Percentiles rank a stretch among this genome's conserved stretches.
phyloP scores from a whole-genome alignment of 1,140 invertebrate genomes.

The Melitaea cinxia region DNA sequence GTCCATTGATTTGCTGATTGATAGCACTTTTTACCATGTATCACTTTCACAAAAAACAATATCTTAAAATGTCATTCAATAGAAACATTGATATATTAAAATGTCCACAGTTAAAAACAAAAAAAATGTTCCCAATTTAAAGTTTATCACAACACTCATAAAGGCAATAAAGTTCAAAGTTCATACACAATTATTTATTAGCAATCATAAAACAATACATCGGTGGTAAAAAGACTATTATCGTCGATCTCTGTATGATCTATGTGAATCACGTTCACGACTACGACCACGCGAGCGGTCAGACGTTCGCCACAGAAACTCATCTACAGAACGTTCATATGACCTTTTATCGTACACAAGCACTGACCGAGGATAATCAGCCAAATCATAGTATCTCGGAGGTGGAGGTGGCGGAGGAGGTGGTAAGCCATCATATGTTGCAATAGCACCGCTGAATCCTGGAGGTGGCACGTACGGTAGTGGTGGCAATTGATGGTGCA shows the following conservation, averaged over 20 bases:
- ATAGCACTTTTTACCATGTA: conserved; percentile 27
- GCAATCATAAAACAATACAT: conserved; percentile 70
- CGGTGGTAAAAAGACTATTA: conserved; percentile 62
- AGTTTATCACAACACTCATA: conserved; percentile 74
- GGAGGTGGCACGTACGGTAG: conserved; percentile 87
- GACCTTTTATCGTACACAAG: conserved; percentile 87
- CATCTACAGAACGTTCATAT: conserved; percentile 95
- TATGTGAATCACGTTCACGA: conserved; percentile 80
- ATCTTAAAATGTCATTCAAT: conserved; percentile 16
- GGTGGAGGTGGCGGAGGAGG: conserved; percentile 87
- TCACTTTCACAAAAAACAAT: conserved; percentile 36
- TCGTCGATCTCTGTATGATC: conserved; percentile 77
- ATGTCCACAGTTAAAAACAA: conserved; percentile 29
- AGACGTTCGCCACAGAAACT: conserved; percentile 92
- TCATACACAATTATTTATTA: conserved; percentile 78
- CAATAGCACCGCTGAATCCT: conserved; percentile 81
- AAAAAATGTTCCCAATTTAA: conserved; percentile 35
- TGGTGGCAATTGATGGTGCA: conserved; percentile 90
- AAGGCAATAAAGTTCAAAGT: conserved; percentile 79
- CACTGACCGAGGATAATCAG: conserved; percentile 82
- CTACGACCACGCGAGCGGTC: conserved; percentile 83
- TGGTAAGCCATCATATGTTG: conserved; percentile 87
- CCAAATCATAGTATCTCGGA: conserved; percentile 89
- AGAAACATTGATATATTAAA: conserved; percentile 17
- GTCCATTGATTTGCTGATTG: conserved; percentile 27